These are phyloP conservation scores for Rhodinocichla rosea DNA, from an alignment of 2,113 vertebrate genomes.

Conservation along the genomic window DNA sequence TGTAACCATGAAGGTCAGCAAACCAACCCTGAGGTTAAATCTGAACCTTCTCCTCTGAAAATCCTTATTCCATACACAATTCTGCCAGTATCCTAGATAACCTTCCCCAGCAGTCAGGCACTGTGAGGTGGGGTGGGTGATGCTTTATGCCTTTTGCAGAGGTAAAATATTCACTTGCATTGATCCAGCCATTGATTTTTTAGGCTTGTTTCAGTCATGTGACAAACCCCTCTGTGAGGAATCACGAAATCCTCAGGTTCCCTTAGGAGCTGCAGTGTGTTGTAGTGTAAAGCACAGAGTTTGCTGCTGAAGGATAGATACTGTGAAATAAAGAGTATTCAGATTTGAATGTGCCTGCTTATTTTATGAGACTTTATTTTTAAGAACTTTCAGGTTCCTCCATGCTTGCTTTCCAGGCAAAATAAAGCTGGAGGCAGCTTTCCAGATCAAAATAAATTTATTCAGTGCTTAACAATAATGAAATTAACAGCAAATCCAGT, in stretches of 20 bases:
- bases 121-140: rapidly evolving
- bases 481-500: background rate
- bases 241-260: background rate
- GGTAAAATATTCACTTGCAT: background rate
- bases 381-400: background rate
- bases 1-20: background rate
- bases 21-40: background rate
- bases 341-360: rapidly evolving
- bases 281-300: background rate
- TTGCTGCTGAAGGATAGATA: background rate
- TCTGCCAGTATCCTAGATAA: background rate
- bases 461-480: rapidly evolving
- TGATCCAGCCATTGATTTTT: background rate
- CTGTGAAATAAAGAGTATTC: background rate
- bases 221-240: background rate
- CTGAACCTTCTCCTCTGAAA: background rate
- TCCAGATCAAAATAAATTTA: background rate
- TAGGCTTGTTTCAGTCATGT: background rate
- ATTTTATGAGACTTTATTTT: background rate
- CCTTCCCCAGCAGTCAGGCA: background rate
- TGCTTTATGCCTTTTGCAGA: background rate
- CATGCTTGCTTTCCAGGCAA: background rate
- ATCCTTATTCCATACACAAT: background rate
- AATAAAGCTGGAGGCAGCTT: background rate
- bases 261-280: background rate